phyloP scores from a whole-genome alignment of 2,113 vertebrate species.

The Nothoprocta pentlandii region DNA sequence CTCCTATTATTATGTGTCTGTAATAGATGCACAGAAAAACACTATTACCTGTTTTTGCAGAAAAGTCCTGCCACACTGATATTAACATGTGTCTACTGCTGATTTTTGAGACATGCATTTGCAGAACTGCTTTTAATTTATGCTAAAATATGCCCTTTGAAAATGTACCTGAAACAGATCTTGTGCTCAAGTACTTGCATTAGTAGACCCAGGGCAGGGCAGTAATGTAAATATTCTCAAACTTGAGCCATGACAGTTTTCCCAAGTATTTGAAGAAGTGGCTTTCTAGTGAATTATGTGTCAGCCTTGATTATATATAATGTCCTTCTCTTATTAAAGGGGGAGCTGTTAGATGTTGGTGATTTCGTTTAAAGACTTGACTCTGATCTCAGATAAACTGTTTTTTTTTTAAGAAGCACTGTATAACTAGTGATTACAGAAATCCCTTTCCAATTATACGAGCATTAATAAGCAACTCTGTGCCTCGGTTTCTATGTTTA shows the following conservation, averaged over 20 bases:
- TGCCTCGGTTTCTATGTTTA: not conserved
- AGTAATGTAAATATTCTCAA: not conserved
- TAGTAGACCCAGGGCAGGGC: not conserved
- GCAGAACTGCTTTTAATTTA: not conserved
- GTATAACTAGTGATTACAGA: not conserved
- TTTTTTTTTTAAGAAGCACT: not conserved
- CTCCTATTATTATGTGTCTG: not conserved
- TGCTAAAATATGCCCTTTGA: not conserved
- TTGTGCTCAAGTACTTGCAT: not conserved
- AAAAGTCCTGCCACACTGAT: accelerated
- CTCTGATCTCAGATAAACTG: not conserved
- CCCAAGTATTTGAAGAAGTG: not conserved
- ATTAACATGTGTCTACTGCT: not conserved
- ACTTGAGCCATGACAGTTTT: not conserved
- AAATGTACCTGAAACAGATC: not conserved
- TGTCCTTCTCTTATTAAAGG: not conserved
- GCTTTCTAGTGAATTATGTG: not conserved
- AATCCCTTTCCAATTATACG: not conserved
- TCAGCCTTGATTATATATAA: not conserved
- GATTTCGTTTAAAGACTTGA: not conserved
- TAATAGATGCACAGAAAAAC: not conserved
- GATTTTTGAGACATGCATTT: not conserved
- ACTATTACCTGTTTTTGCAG: not conserved
- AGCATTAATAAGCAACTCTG: not conserved
- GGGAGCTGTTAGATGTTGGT: not conserved